Evolutionary conservation across 2,888 invertebrate species (phyloP).

Genomic region (Teinopalpus imperialis): DNA sequence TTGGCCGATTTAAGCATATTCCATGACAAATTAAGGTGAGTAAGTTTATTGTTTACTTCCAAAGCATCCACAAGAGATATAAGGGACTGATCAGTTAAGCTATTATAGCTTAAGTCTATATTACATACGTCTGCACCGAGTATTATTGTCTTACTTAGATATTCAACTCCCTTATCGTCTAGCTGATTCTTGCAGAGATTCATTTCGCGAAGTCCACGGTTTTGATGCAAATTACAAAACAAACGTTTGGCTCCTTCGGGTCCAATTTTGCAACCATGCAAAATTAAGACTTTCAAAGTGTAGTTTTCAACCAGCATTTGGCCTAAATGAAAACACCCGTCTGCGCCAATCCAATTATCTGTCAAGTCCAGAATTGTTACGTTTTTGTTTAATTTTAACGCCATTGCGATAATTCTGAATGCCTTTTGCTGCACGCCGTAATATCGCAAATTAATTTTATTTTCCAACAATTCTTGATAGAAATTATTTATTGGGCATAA

Average conservation of each 20-base stretch:
- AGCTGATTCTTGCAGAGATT: constrained; percentile 38
- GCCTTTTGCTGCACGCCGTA: constrained; percentile 32
- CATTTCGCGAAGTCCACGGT: constrained; percentile 35
- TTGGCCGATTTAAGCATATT: constrained; percentile 38
- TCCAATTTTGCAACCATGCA: constrained; percentile 44
- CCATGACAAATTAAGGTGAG: constrained; percentile 41
- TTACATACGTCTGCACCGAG: constrained; percentile 34
- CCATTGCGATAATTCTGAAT: constrained; percentile 35
- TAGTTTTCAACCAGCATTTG: constrained; percentile 39
- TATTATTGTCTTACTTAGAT: constrained; percentile 36
- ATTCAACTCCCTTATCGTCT: constrained; percentile 36
- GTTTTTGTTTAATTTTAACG: constrained; percentile 35
- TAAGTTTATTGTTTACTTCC: constrained; percentile 38
- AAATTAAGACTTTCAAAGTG: constrained; percentile 36
- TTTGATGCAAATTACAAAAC: constrained; percentile 32
- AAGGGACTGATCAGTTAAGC: constrained; percentile 37
- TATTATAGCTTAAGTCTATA: constrained; percentile 44
- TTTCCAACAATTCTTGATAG: constrained; percentile 38
- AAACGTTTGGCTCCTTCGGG: constrained; percentile 34
- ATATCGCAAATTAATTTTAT: constrained; percentile 40
- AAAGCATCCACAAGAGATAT: constrained; percentile 39
- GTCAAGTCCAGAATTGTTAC: constrained; percentile 42
- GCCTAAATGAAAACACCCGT: constrained; percentile 44
- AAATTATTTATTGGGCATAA: constrained; percentile 40
- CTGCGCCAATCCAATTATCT: constrained; percentile 41